A percentile compares a stretch with the other conserved stretches of the same genome.
Conservation (phyloP, 35 echinoderm and acorn worm species). For the Diadema setosum region DNA sequence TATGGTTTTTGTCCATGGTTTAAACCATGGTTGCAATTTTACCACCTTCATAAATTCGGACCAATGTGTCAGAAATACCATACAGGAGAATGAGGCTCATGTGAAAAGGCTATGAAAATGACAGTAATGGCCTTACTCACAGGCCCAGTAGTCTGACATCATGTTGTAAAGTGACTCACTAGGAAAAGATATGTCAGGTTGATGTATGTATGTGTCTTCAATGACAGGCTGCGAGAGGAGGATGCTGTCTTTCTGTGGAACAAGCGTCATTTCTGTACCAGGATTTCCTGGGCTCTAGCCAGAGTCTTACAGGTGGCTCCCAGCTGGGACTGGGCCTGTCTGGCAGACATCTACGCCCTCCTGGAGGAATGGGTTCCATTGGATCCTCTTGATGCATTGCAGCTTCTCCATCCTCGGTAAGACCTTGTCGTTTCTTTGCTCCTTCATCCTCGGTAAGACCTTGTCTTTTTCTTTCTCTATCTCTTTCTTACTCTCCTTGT, state of each 20-base stretch:
- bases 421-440: not conserved
- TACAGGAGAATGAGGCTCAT: not conserved
- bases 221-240: constrained; percentile 36
- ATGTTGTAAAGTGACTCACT: too few relatives aligned
- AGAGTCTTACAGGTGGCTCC: constrained; percentile 64
- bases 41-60: too few relatives aligned
- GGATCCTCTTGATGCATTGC: constrained; percentile 68
- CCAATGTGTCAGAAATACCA: too few relatives aligned
- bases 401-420: constrained; percentile 82
- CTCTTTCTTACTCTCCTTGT: not conserved
- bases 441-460: constrained; percentile 45
- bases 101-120: not conserved
- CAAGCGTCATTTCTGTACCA: constrained; percentile 82
- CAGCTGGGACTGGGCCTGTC: constrained; percentile 85
- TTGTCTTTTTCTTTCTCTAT: not conserved
- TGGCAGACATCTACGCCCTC: constrained; percentile 80
- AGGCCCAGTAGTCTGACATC: too few relatives aligned
- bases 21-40: too few relatives aligned
- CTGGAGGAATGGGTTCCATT: constrained; percentile 68
- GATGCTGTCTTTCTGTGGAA: constrained; percentile 80
- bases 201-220: too few relatives aligned
- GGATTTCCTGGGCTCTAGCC: constrained; percentile 58
- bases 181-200: too few relatives aligned
- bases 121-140: not conserved
- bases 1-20: too few relatives aligned